Evolutionary conservation across 1,140 invertebrate genomes (phyloP).

Genomic region (Monochamus saltuarius): DNA sequence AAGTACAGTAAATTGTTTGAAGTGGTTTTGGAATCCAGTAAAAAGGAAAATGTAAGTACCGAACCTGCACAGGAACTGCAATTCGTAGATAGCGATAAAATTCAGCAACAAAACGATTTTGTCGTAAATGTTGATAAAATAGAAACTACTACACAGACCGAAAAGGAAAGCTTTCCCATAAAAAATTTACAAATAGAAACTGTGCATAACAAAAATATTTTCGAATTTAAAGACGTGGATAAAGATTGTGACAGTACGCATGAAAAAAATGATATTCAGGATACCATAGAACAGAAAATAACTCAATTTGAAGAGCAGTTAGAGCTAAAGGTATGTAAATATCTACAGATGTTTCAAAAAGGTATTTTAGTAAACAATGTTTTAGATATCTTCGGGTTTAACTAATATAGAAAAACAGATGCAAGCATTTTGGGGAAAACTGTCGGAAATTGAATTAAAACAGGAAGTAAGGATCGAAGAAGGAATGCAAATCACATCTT

Average conservation of each 20-base stretch:
- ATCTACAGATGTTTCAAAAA: no score
- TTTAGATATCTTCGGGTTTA: conserved; percentile 40
- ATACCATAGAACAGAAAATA: conserved; percentile 6
- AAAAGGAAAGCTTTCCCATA: conserved; percentile 14
- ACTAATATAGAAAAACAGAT: conserved; percentile 46
- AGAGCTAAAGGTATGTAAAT: conserved; percentile 21
- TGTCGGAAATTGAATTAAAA: conserved; percentile 37
- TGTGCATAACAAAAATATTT: conserved; percentile 11
- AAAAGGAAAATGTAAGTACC: conserved; percentile 21
- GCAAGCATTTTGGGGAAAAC: conserved; percentile 42
- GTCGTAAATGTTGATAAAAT: neutral
- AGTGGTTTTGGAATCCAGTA: conserved; percentile 29
- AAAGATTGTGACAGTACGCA: neutral
- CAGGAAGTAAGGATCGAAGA: conserved; percentile 1
- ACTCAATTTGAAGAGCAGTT: conserved; percentile 19
- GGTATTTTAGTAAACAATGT: conserved; percentile 6
- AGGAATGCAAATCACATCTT: neutral
- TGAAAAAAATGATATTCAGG: conserved; percentile 9
- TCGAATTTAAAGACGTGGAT: conserved; percentile 21
- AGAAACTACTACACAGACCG: conserved; percentile 34
- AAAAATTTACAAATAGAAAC: conserved; percentile 24
- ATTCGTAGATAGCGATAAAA: neutral
- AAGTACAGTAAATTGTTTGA: conserved; percentile 47
- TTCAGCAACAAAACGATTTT: conserved; percentile 5
- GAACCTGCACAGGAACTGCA: conserved; percentile 8